phyloP scores from a whole-genome alignment of 2,113 vertebrate species.

The Piprites chloris region DNA sequence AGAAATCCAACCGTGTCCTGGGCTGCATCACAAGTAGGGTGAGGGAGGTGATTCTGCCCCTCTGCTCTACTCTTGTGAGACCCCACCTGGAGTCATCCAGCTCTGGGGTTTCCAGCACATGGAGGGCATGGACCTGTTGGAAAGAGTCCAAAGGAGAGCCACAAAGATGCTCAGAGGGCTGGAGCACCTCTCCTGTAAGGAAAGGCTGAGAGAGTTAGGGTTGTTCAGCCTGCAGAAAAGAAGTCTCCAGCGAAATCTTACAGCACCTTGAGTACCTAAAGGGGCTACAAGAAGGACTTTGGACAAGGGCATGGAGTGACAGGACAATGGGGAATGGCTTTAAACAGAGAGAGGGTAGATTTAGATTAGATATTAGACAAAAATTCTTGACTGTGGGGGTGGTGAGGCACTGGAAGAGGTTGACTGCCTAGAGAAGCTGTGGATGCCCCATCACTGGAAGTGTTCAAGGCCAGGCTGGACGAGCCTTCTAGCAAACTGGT shows the following conservation, averaged over 20 bases:
- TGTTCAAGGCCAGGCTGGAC: neutral
- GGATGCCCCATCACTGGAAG: neutral
- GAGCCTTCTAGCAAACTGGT: neutral
- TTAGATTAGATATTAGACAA: neutral
- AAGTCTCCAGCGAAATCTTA: neutral
- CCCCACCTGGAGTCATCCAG: neutral
- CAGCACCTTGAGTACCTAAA: neutral
- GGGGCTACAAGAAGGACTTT: neutral
- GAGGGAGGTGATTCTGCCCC: neutral
- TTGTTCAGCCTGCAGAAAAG: neutral
- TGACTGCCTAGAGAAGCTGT: neutral
- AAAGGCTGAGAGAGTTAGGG: neutral
- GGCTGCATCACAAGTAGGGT: neutral
- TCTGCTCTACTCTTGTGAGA: neutral
- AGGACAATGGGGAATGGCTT: neutral
- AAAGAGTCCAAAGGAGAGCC: neutral
- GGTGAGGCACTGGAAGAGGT: neutral
- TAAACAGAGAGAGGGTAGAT: neutral
- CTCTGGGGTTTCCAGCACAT: neutral
- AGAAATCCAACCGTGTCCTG: neutral
- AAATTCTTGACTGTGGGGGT: neutral
- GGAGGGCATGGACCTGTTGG: neutral
- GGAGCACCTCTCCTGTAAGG: neutral
- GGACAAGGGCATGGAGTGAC: neutral
- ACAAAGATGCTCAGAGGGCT: neutral